Base-by-base conservation (phyloP, 2,888 invertebrate genomes). In the Torymus auratus region DNA sequence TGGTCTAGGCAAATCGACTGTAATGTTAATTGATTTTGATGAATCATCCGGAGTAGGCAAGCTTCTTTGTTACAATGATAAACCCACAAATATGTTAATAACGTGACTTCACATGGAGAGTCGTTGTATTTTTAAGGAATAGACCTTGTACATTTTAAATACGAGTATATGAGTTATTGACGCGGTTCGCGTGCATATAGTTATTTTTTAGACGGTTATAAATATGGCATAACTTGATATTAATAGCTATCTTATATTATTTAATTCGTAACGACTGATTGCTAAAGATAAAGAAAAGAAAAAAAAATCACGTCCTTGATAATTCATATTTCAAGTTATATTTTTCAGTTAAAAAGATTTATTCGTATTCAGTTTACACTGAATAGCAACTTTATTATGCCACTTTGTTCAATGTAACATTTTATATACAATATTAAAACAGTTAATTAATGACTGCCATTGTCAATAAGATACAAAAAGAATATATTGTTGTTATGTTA, bases 251-350 rank as follows among this genome's bases (percentile, higher is more conserved):
- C 61, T 78, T 75, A 78, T 71, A 80, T 71, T 78, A 80, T 80
- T 82, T 78, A 78, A 82, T 68, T 80, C 64, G 73, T 74, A 80
- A 74, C 71, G 80, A 80, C 80, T 80, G 82, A 82, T 78, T n/a
- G 53, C 73, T 71, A 71, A 82, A 58, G 61, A 77, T 65, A 60
- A 28, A 3, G 12, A 69, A 60, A 56, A 28, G 64, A 75, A 71
- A 78, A 70, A 70, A 78, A 70, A 70, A 80, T 20, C 80, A 73
- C 82, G 82, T 82, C 78, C 81, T 83, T 82, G 52, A 84, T 79
- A 80, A 80, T 80, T 77, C 20, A 56, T 61, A 80, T 10, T 78
- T 68, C 23, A 52, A 65, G 17, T 71, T 71, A 41, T 74, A 55
- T 55, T 77, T 70, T 78, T 77, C 68, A 56, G 76, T 69, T 76